Percentiles rank a stretch among this genome's conserved stretches.
Evolutionary conservation across 2,113 vertebrate genomes (phyloP).

Genomic region (Alethe castanea): DNA sequence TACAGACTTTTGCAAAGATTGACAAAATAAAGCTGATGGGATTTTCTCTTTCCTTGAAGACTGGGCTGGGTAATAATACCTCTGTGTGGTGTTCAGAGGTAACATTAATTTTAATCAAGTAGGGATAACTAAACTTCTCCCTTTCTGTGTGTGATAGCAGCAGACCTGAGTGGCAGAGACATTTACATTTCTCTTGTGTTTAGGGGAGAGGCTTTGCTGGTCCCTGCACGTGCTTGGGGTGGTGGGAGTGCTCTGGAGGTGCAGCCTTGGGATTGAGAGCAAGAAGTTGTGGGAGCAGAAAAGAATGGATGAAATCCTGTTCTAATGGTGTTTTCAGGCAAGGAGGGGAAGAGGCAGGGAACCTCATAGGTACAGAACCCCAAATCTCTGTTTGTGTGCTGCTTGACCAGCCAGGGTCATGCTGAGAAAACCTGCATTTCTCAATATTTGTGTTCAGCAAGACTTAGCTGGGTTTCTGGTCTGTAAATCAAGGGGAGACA

Average conservation of each 20-base stretch:
- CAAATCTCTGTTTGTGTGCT: not conserved
- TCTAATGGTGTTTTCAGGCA: not conserved
- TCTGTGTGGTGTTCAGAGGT: slow-evolving; percentile 12
- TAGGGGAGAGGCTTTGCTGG: not conserved
- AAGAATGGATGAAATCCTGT: not conserved
- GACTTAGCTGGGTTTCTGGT: not conserved
- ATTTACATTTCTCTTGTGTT: not conserved
- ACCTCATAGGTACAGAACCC: accelerated
- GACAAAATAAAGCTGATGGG: slow-evolving; percentile 53
- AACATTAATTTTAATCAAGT: slow-evolving; percentile 51
- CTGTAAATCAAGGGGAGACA: not conserved
- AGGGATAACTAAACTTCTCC: slow-evolving; percentile 17
- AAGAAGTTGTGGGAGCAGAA: not conserved
- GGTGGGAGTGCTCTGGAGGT: not conserved
- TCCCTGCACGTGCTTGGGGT: accelerated
- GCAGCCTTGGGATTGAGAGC: not conserved
- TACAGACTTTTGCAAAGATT: slow-evolving; percentile 49
- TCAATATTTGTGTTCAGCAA: not conserved
- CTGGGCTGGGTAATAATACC: not conserved
- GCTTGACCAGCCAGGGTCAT: not conserved
- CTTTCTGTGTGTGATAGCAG: not conserved
- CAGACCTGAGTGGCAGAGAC: not conserved
- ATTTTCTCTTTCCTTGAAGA: slow-evolving; percentile 50
- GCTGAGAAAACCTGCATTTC: not conserved
- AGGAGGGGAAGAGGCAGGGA: not conserved